A percentile compares a stretch with the other conserved stretches of the same genome.
Conservation (phyloP, 2,888 invertebrate genomes). For the Pecten maximus region DNA sequence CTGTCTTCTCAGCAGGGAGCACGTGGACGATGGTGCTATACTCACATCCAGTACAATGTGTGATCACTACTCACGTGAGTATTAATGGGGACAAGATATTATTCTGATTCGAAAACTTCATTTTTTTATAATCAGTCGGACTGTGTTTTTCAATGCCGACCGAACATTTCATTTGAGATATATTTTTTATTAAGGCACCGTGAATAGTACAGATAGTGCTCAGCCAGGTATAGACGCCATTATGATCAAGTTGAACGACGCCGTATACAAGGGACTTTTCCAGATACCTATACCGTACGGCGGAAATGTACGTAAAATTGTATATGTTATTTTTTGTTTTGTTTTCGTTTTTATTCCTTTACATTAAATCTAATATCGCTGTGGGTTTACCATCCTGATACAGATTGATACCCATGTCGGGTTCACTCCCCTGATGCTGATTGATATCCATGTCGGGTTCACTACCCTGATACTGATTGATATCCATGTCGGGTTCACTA, state of each 20-base stretch:
- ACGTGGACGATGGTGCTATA: slow-evolving; percentile 57
- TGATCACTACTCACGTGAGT: slow-evolving; percentile 67
- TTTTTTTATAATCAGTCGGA: too few species aligned
- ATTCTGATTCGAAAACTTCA: background rate
- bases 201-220: slow-evolving; percentile 55
- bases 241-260: slow-evolving; percentile 60
- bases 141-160: too few species aligned
- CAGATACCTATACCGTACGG: slow-evolving; percentile 57
- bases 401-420: too few species aligned
- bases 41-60: slow-evolving; percentile 55
- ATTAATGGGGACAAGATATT: background rate
- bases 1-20: slow-evolving; percentile 66
- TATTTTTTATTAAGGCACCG: slow-evolving; percentile 54
- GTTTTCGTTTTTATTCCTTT: too few species aligned
- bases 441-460: too few species aligned
- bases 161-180: background rate
- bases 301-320: slow-evolving; percentile 40
- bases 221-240: slow-evolving; percentile 62
- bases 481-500: too few species aligned
- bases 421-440: too few species aligned
- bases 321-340: too few species aligned
- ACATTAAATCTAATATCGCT: too few species aligned
- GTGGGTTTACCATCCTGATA: too few species aligned
- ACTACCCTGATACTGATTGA: too few species aligned
- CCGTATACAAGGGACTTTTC: slow-evolving; percentile 60